Conservation (phyloP, 2,113 vertebrate species). For the Glaucidium brasilianum region DNA sequence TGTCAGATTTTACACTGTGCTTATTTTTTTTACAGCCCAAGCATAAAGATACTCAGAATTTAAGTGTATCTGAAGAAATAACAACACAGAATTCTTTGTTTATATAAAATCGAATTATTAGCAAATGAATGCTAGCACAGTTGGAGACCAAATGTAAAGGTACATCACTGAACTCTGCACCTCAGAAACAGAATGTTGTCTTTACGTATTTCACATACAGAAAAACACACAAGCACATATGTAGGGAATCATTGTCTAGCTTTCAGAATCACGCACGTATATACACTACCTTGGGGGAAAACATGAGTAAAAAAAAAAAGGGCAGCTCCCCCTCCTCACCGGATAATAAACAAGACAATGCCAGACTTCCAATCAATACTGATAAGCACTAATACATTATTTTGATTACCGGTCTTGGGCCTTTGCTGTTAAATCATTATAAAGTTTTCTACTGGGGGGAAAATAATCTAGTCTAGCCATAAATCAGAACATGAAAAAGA, state of each 20-base stretch:
- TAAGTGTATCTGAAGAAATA: not conserved
- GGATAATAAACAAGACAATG: not conserved
- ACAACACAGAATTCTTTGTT: not conserved
- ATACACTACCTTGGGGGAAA: not conserved
- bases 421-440: not conserved
- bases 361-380: not conserved
- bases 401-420: not conserved
- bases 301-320: not conserved
- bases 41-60: not conserved
- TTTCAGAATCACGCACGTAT: not conserved
- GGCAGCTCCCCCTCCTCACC: not conserved
- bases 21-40: not conserved
- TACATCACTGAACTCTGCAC: not conserved
- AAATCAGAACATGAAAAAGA: not conserved
- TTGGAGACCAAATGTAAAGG: not conserved
- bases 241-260: not conserved
- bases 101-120: not conserved
- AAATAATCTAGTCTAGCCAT: not conserved
- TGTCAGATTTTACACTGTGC: not conserved
- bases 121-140: not conserved
- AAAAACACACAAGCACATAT: not conserved
- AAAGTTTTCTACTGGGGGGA: not conserved
- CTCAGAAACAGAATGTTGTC: not conserved
- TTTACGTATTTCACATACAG: not conserved
- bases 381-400: not conserved